Percentiles rank a stretch among this genome's conserved stretches.
Conservation (phyloP, 2,797 vertebrate genomes). For the Eidolon dupreanum region DNA sequence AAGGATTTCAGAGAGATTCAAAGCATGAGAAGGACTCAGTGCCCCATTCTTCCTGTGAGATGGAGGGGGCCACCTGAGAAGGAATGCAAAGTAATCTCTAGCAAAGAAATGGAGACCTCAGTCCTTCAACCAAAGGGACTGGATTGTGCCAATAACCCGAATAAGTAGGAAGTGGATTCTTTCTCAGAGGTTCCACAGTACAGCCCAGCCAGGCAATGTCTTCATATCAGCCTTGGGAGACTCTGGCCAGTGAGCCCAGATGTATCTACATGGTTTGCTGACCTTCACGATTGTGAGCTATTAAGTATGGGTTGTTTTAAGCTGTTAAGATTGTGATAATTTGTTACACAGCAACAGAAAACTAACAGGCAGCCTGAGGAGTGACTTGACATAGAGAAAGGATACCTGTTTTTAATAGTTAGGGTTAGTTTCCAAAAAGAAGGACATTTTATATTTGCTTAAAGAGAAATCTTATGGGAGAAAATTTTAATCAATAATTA, state of each 20-base stretch:
- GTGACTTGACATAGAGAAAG: background rate
- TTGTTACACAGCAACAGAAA: background rate
- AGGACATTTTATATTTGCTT: background rate
- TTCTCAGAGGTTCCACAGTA: background rate
- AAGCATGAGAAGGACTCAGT: background rate
- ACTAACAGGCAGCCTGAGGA: background rate
- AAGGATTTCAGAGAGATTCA: background rate
- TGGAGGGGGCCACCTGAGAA: background rate
- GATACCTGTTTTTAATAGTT: background rate
- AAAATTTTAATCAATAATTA: conserved; percentile 9
- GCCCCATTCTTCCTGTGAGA: background rate
- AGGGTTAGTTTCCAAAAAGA: background rate
- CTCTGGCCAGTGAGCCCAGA: background rate
- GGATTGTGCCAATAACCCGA: background rate
- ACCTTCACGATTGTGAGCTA: background rate
- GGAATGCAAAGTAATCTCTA: background rate
- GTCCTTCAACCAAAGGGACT: background rate
- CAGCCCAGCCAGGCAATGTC: background rate
- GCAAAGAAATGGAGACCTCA: background rate
- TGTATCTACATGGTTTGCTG: background rate
- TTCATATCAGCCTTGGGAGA: background rate
- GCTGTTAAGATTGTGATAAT: background rate
- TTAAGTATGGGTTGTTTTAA: background rate
- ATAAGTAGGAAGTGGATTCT: background rate
- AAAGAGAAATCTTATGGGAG: background rate